A percentile compares a stretch with the other conserved stretches of the same genome.
These are phyloP conservation scores for Anolis carolinensis DNA, from an alignment of 2,113 vertebrate species.

Conservation along the genomic window DNA sequence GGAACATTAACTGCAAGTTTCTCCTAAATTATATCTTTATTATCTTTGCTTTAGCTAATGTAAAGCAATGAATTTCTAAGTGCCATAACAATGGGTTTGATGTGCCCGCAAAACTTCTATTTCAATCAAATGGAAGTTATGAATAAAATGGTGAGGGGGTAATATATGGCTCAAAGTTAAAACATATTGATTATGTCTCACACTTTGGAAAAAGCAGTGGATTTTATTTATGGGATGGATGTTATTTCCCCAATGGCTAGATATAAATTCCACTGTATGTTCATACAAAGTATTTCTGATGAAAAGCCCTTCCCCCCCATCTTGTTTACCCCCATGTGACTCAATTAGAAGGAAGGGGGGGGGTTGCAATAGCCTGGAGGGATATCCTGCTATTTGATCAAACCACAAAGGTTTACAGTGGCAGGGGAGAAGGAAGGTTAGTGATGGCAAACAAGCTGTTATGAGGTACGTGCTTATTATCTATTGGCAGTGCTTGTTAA, in stretches of 20 bases:
- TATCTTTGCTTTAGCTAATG: background rate
- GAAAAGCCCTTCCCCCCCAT: too few species aligned
- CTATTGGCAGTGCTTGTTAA: constrained; percentile 28
- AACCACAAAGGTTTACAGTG: constrained; percentile 47
- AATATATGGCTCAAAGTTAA: constrained; percentile 16
- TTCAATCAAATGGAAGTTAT: background rate
- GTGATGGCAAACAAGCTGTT: constrained; percentile 41
- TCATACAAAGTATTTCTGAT: background rate
- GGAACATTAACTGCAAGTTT: background rate
- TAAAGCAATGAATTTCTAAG: background rate
- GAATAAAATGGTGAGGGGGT: background rate
- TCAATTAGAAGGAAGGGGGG: background rate
- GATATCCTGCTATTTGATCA: constrained; percentile 23
- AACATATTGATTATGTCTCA: constrained; percentile 52
- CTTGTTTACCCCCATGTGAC: background rate
- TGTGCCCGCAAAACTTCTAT: background rate
- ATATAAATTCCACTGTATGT: constrained; percentile 31
- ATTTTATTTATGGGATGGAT: constrained; percentile 44
- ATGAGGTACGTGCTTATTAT: constrained; percentile 13
- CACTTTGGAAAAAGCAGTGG: constrained; percentile 40
- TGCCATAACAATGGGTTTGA: background rate
- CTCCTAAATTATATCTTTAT: background rate
- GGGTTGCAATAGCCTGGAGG: constrained; percentile 54
- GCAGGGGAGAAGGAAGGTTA: constrained; percentile 37
- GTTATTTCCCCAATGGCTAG: constrained; percentile 6